Base-by-base conservation (phyloP, 2,888 invertebrate genomes). In the Ypsolopha sequella region DNA sequence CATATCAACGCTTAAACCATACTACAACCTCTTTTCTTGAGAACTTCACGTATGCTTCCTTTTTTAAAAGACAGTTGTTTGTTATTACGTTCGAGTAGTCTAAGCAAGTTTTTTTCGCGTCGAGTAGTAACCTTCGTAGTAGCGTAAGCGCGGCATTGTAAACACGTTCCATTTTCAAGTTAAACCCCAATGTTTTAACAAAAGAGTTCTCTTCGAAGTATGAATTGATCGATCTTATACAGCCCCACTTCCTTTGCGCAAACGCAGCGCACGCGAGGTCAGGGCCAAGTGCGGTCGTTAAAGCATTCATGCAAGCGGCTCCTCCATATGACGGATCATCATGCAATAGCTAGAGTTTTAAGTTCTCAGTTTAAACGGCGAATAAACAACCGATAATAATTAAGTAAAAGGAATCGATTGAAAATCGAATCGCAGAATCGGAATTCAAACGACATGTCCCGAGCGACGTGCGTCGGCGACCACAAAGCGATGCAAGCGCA, bases 401-500 rank as follows among this genome's bases (percentile, higher is more conserved):
- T 47, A 36, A 47, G 39, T 39, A 49, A 49, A 41, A 47, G 14
- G 7, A 33, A 6, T 64, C 65, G 66, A 69, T 69, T 58, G 62
- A 63, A 61, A 63, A 70, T 71, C 70, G 68, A 66, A 65, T 58
- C 55, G 55, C 55, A 52, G 54, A 54, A 59, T 62, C 63, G 68
- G 68, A 63, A 66, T 65, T 57, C 58, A 56, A 61, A 59, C 60
- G 60, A 51, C 56, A 51, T 49, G 45, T 51, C 36, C 38, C 44
- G 44, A 57, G 55, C 57, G 55, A 53, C 53, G 55, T 53, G 56
- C 56, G 71, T 64, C 81, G 80, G 82, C 74, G 58, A 66, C 62
- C 61, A 79, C 77, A 82, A 82, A 81, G 65, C 58, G 61, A 55
- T 60, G 59, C 61, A 58, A 56, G 72, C 67, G 77, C 34, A 78